Conservation (phyloP, 2,797 vertebrate species). For the Neopelma chrysocephalum region DNA sequence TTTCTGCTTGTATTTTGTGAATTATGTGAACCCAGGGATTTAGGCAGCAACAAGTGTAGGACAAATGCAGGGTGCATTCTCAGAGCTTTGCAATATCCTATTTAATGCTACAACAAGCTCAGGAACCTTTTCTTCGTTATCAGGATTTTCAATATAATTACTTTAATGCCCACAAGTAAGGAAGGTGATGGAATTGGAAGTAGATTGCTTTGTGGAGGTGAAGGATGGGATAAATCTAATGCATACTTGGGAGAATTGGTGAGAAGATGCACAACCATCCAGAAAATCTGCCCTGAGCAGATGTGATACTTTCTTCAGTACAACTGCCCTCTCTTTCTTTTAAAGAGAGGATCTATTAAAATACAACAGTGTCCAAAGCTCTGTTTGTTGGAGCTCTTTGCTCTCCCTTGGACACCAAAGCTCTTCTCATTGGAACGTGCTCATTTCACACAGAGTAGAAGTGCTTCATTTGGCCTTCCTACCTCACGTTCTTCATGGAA, state of each 20-base stretch:
- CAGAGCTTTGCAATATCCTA: background rate
- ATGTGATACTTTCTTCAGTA: background rate
- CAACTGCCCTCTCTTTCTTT: background rate
- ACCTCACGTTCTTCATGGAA: rapidly evolving
- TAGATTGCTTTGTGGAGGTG: background rate
- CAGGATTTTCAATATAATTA: background rate
- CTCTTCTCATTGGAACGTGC: background rate
- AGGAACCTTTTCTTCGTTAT: background rate
- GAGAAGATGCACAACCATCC: background rate
- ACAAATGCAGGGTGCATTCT: background rate
- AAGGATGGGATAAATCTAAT: background rate
- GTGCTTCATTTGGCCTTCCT: background rate
- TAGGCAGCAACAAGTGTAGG: rapidly evolving
- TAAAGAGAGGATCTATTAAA: background rate
- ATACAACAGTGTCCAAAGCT: background rate
- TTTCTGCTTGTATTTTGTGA: background rate
- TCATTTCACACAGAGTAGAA: rapidly evolving
- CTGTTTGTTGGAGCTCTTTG: background rate
- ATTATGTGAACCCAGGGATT: background rate
- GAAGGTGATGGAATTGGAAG: background rate
- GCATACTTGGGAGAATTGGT: background rate
- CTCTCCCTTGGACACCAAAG: background rate
- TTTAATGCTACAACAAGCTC: background rate
- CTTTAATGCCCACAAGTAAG: background rate
- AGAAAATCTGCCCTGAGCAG: background rate